These are phyloP conservation scores for Cyanistes caeruleus DNA, from an alignment of 2,113 vertebrate genomes.

Conservation along the genomic window DNA sequence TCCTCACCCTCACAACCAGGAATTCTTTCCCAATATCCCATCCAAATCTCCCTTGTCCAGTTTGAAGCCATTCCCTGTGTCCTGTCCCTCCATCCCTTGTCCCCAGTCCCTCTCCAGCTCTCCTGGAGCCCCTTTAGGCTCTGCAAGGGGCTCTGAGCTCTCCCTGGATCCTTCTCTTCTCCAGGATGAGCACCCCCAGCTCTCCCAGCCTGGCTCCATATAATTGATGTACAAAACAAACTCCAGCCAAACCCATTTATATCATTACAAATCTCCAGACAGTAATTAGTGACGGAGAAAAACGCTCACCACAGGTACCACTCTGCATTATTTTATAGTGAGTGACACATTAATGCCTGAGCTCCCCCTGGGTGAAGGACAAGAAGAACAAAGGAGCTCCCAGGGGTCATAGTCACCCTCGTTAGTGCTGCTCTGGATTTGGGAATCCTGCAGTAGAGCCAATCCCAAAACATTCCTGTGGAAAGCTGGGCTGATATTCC, in stretches of 20 bases:
- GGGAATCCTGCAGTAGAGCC: neutral
- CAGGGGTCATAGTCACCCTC: neutral
- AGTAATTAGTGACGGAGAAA: neutral
- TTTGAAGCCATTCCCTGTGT: no score
- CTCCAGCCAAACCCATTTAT: neutral
- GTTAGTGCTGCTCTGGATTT: neutral
- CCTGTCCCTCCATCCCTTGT: no score
- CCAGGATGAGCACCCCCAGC: neutral
- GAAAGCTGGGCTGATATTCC: neutral
- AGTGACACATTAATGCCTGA: neutral
- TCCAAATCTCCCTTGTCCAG: no score
- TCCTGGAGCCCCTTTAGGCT: no score
- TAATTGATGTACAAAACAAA: neutral
- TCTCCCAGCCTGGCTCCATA: neutral
- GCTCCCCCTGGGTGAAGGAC: neutral
- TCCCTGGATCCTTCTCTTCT: no score
- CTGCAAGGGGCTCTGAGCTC: no score
- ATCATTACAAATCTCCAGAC: neutral
- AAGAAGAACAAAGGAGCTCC: neutral
- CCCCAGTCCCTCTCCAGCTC: no score
- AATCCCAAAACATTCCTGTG: neutral
- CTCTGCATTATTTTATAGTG: neutral
- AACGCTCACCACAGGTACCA: neutral
- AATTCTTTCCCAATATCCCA: neutral
- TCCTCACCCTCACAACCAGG: fast-evolving